Evolutionary conservation across 2,113 vertebrate species (phyloP), one percentile per base, ranked within the genome.

Genomic region (Cavia porcellus): DNA sequence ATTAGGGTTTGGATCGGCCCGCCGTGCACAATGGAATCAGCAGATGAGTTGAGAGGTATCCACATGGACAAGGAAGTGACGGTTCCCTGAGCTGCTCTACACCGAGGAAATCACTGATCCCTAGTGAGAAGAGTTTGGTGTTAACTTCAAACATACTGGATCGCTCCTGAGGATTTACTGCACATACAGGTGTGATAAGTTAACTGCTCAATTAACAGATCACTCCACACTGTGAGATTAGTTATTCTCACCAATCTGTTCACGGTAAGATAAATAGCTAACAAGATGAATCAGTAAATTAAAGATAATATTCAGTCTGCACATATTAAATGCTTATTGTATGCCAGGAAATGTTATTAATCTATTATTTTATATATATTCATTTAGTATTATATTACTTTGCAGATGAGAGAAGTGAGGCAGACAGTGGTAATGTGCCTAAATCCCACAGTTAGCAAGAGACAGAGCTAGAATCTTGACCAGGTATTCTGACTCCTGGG

Each of bases 371-470:
- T 74, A 92, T 28, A 90, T 30, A 35, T n/a, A 94, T 47, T 86
- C 77, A 50, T 77, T 79, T 74, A 91, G 61, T 72, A 64, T 52
- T n/a, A 28, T 57, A 77, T 57, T 52, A 52, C 89, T 96, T 94
- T 87, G n/a, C 61, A 95, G 52, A 81, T 32, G n/a, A 94, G 57
- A 19, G 92, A 95, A 94, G 61, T 66, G 81, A 96, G 59, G 74
- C 70, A 64, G 62, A 24, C 62, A 92, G 9, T 68, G n/a, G 24
- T n/a, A 84, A 85, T 24, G 4, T 35, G 28, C 61, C 61, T n/a
- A 47, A 79, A 35, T 50, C 45, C 32, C 28, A 77, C 32, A 62
- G 52, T 74, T 55, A 91, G 45, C 57, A 89, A 96, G 86, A 15
- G 19, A 57, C 11, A 62, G 38, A 70, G 45, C 12, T 25, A 45